Percentiles rank a stretch among this genome's conserved stretches.
Conservation (phyloP, 2,888 invertebrate genomes). For the Kryphioiulus occultus region DNA sequence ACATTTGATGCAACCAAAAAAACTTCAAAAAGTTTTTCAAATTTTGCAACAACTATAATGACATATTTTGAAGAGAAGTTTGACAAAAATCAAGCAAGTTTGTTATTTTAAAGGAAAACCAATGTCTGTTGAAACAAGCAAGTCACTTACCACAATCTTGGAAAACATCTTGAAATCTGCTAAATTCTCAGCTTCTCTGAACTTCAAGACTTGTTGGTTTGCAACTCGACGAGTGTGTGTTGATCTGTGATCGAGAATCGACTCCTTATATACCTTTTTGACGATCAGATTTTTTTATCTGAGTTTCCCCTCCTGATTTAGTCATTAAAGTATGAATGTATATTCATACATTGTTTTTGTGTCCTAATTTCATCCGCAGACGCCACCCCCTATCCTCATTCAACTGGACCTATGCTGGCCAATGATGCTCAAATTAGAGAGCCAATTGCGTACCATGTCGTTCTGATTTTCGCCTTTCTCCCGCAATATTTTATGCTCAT, state of each 20-base stretch:
- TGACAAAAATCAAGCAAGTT: no score
- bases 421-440: slow-evolving; percentile 33
- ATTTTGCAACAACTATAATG: no score
- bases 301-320: neutral
- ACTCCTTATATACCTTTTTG: slow-evolving; percentile 37
- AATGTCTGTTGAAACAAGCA: neutral
- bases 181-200: neutral
- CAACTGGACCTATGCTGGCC: slow-evolving; percentile 38
- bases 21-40: no score
- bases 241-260: slow-evolving; percentile 33
- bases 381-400: slow-evolving; percentile 33
- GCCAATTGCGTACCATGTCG: slow-evolving; percentile 40
- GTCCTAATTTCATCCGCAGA: slow-evolving; percentile 11
- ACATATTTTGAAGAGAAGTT: no score
- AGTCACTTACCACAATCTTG: slow-evolving; percentile 36
- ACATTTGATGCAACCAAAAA: no score
- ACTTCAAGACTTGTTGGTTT: slow-evolving; percentile 7
- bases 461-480: slow-evolving; percentile 19
- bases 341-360: slow-evolving; percentile 42
- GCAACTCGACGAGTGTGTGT: neutral
- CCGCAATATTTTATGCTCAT: slow-evolving; percentile 22
- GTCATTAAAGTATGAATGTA: slow-evolving; percentile 42
- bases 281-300: slow-evolving; percentile 12
- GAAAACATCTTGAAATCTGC: slow-evolving; percentile 44
- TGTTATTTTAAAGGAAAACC: no score